Evolutionary conservation across 1,140 invertebrate genomes (phyloP), one percentile per base, ranked within the genome.

Genomic region (Elymnias hypermnestra): DNA sequence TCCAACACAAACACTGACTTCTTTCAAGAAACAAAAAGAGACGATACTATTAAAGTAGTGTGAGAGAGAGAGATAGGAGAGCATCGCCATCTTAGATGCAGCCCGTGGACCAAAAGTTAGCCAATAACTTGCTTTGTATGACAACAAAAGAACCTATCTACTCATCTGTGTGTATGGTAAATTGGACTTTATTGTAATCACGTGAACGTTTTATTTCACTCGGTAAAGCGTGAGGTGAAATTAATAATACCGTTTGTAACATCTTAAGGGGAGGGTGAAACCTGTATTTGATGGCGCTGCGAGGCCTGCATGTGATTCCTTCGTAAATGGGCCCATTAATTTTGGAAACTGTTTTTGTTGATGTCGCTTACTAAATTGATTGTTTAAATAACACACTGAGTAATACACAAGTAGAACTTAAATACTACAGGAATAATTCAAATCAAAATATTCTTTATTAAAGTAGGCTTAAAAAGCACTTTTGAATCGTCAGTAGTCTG

Each of bases 71-170:
- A 64, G 65, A 63, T 29, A 39, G 52, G 43, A 44, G 46, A 31
- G 58, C 65, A 56, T 64, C 77, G 77, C 77, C 77, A 83, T 76
- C 78, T 78, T 79, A 77, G 78, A 76, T 79, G 78, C 78, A 79
- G 67, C 61, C 65, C 56, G 57, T 65, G 73, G 73, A 81, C 76
- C 76, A 73, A 66, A 79, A 81, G 65, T 81, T 73, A 73, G 73
- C 76, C 73, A 75, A 81, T 81, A 77, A 81, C 67, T 61, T 52
- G 44, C 52, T 54, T 61, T 50, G 54, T 54, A 22, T 28, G 26
- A 42, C 29, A 37, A 63, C 57, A 68, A 76, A 61, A 52, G 45
- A 55, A 41, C 70, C 42, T 64, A 75, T 63, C 46, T 58, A 9
- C 15, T 21, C 3, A 38, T 31, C 29, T 41, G 28, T 49, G 22